Evolutionary conservation across 2,797 vertebrate genomes (phyloP).

Genomic region (Brachymystax lenok): DNA sequence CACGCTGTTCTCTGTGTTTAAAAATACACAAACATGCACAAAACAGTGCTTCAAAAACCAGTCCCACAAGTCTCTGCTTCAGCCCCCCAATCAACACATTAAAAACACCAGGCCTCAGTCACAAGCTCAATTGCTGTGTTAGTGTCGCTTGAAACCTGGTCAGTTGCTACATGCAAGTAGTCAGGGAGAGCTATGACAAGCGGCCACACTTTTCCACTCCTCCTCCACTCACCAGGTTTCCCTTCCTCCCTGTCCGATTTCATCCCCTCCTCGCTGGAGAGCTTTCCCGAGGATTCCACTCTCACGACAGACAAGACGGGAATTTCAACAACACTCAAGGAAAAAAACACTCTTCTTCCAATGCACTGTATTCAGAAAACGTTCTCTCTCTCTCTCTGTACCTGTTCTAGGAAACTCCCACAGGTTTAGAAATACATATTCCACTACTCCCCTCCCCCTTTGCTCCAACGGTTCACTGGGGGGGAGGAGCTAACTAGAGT

Average conservation of each 20-base stretch:
- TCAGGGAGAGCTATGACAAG: not conserved
- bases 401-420: constrained; percentile 68
- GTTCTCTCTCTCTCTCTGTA: constrained; percentile 49
- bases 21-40: constrained; percentile 4
- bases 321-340: constrained; percentile 18
- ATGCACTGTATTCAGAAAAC: constrained; percentile 54
- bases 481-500: constrained; percentile 44
- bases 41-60: not conserved
- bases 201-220: not conserved
- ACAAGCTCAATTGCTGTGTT: not conserved
- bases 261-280: constrained; percentile 61
- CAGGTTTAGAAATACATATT: constrained; percentile 47
- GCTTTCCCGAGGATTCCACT: constrained; percentile 58
- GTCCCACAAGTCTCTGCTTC: not conserved
- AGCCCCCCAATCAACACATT: not conserved
- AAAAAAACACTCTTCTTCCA: not conserved
- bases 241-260: constrained; percentile 73
- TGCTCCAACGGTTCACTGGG: constrained; percentile 44
- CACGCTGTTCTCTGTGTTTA: not conserved
- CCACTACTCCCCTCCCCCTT: constrained; percentile 49
- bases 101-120: constrained; percentile 2
- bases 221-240: constrained; percentile 69
- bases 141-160: not conserved
- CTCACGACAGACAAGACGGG: constrained; percentile 11
- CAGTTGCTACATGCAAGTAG: not conserved